A percentile compares a stretch with the other conserved stretches of the same genome.
Conservation (phyloP, 1,140 invertebrate species). For the Rhizoglyphus robini region DNA sequence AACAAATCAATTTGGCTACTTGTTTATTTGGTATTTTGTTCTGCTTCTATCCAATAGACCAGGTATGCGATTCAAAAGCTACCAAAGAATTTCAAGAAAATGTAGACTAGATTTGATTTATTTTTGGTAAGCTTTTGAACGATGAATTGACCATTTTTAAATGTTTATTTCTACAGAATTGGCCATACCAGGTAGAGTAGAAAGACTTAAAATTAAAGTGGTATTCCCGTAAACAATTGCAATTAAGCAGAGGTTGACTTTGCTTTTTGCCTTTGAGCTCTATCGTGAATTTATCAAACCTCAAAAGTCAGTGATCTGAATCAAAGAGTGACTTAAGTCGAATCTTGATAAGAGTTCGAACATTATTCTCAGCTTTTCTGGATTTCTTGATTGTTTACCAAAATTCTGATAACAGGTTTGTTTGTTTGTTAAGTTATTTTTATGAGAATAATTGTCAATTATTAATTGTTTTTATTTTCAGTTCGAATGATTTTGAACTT, state of each 20-base stretch:
- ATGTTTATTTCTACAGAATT: constrained; percentile 31
- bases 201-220: constrained; percentile 53
- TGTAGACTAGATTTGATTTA: background rate
- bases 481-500: constrained; percentile 44
- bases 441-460: no score
- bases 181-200: constrained; percentile 56
- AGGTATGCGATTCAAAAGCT: background rate
- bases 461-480: constrained; percentile 32
- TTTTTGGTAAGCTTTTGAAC: background rate
- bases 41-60: background rate
- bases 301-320: constrained; percentile 36
- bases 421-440: background rate
- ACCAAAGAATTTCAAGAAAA: background rate
- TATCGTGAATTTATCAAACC: constrained; percentile 43
- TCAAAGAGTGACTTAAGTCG: constrained; percentile 30
- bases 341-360: constrained; percentile 38
- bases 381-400: background rate
- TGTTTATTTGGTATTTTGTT: background rate
- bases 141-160: background rate
- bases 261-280: constrained; percentile 47
- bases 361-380: constrained; percentile 33
- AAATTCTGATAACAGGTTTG: background rate
- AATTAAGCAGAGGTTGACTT: constrained; percentile 51
- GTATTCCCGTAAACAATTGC: constrained; percentile 57
- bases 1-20: background rate